Evolutionary conservation across 1,140 invertebrate species (phyloP).

Genomic region (Pseudoatta argentina): DNA sequence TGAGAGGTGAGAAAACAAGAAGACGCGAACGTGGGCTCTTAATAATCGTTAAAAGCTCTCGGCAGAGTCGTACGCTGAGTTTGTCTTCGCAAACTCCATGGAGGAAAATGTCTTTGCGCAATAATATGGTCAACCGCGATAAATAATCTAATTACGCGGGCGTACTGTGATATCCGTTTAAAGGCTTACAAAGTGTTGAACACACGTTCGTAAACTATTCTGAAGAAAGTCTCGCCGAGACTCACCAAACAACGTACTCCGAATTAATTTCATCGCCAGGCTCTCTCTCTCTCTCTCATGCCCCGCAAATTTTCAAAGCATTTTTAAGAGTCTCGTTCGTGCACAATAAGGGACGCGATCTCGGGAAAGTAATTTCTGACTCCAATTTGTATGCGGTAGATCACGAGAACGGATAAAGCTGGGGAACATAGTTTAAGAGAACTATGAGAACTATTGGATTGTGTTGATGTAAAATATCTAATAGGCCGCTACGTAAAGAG

Average conservation of each 20-base stretch:
- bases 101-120: conserved; percentile 56
- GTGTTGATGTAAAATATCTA: conserved; percentile 19
- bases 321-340: conserved; percentile 37
- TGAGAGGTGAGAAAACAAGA: conserved; percentile 45
- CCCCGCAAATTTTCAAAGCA: conserved; percentile 50
- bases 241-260: conserved; percentile 37
- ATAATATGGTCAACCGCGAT: conserved; percentile 56
- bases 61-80: background rate
- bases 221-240: conserved; percentile 31
- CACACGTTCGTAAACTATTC: conserved; percentile 51
- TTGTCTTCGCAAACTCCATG: conserved; percentile 18
- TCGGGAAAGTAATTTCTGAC: conserved; percentile 38
- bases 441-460: conserved; percentile 37
- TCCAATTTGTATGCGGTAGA: conserved; percentile 44
- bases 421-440: conserved; percentile 48
- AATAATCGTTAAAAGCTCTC: conserved; percentile 75
- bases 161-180: conserved; percentile 52
- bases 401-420: background rate
- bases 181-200: conserved; percentile 37
- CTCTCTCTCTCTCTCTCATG: background rate
- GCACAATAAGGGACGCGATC: conserved; percentile 44
- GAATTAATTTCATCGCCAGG: conserved; percentile 46
- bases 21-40: conserved; percentile 55
- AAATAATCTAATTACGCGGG: conserved; percentile 58
- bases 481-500: background rate